A percentile compares a stretch with the other conserved stretches of the same genome.
phyloP scores from a whole-genome alignment of 2,888 invertebrate species.

The Ganaspis brasiliensis region DNA sequence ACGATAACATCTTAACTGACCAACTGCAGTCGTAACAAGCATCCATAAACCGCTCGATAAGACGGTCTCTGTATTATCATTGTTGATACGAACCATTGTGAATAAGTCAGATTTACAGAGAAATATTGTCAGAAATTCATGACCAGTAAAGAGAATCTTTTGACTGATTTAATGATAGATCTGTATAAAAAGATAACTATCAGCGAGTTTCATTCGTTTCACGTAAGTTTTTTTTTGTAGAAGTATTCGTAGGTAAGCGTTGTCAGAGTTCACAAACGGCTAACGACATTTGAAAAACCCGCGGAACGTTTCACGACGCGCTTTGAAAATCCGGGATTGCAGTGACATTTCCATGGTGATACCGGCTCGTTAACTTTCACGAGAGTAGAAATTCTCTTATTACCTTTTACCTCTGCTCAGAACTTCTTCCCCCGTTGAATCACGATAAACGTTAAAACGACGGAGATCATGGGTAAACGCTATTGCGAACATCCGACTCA shows the following conservation, averaged over 20 bases:
- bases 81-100: no score
- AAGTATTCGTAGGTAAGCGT: not conserved
- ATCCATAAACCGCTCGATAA: not conserved
- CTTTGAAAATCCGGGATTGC: conserved; percentile 54
- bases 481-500: conserved; percentile 68
- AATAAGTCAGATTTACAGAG: no score
- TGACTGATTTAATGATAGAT: no score
- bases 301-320: not conserved
- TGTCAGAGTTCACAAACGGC: not conserved
- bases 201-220: no score
- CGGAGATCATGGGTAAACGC: conserved; percentile 66
- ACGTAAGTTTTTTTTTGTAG: not conserved
- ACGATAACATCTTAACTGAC: conserved; percentile 1
- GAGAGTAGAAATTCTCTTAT: conserved; percentile 58
- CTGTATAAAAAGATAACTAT: no score
- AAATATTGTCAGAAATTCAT: no score
- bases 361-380: conserved; percentile 63
- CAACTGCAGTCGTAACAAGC: not conserved
- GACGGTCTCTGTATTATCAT: no score
- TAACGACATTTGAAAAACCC: conserved; percentile 1
- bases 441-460: conserved; percentile 51
- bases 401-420: conserved; percentile 53
- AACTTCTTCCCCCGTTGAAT: conserved; percentile 37
- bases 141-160: no score
- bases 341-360: conserved; percentile 60